phyloP scores from a whole-genome alignment of 1,140 invertebrate species.

The Drosophila parabipectinata region DNA sequence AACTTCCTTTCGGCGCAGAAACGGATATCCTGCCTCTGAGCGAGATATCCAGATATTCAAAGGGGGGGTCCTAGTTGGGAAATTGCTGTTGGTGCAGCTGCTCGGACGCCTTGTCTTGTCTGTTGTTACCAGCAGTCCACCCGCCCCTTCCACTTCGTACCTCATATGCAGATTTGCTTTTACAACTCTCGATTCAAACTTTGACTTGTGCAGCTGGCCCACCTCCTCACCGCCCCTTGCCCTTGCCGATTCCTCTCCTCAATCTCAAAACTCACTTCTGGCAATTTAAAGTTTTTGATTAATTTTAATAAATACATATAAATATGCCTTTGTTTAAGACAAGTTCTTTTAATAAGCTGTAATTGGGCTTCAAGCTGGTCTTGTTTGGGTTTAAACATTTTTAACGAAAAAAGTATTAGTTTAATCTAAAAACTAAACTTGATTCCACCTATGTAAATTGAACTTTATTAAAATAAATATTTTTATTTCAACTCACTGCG shows the following conservation, averaged over 20 bases:
- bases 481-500: too few species aligned
- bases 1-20: conserved; percentile 71
- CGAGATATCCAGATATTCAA: conserved; percentile 26
- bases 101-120: conserved; percentile 50
- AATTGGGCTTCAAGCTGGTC: not conserved
- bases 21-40: conserved; percentile 69
- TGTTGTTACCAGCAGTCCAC: conserved; percentile 26
- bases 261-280: not conserved
- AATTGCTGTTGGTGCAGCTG: conserved; percentile 74
- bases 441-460: too few species aligned
- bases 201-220: conserved; percentile 42
- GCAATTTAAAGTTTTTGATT: conserved; percentile 51
- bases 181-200: conserved; percentile 46
- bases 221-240: not conserved
- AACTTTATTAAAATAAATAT: too few species aligned
- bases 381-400: too few species aligned
- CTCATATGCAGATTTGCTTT: conserved; percentile 36
- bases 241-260: not conserved
- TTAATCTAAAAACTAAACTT: not conserved
- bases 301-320: conserved; percentile 76
- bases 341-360: not conserved
- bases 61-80: conserved; percentile 15
- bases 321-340: not conserved
- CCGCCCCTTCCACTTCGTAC: not conserved
- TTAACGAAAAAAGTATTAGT: too few species aligned